A percentile compares a stretch with the other conserved stretches of the same genome.
These are phyloP conservation scores for Drosophila buzzatii DNA, from an alignment of 2,888 invertebrate species.

Conservation along the genomic window DNA sequence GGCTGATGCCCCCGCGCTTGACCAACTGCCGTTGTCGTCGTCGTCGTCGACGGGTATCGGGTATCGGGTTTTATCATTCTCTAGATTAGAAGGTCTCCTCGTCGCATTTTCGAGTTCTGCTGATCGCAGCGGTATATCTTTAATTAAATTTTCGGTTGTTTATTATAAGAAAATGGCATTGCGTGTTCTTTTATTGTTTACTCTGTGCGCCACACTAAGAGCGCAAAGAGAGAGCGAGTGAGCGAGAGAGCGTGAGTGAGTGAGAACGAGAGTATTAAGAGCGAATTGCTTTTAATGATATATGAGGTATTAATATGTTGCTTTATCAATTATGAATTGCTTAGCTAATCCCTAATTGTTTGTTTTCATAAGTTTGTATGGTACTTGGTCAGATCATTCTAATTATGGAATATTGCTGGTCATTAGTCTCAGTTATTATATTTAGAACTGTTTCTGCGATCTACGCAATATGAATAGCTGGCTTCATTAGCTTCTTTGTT, in stretches of 20 bases:
- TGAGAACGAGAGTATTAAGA: neutral
- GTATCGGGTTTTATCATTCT: slow-evolving; percentile 70
- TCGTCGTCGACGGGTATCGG: slow-evolving; percentile 7
- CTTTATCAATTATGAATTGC: slow-evolving; percentile 37
- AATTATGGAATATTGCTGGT: slow-evolving; percentile 32
- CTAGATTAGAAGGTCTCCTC: slow-evolving; percentile 75
- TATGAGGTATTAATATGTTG: slow-evolving; percentile 27
- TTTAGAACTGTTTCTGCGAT: neutral
- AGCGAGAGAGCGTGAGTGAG: neutral
- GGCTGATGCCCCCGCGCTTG: slow-evolving; percentile 51
- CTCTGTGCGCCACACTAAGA: slow-evolving; percentile 12
- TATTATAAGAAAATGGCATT: slow-evolving; percentile 50
- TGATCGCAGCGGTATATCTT: slow-evolving; percentile 80
- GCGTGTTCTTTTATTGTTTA: slow-evolving; percentile 40
- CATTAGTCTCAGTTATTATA: slow-evolving; percentile 16
- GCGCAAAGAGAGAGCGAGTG: slow-evolving; percentile 17
- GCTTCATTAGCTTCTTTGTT: neutral
- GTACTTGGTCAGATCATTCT: slow-evolving; percentile 16
- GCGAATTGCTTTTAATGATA: slow-evolving; percentile 21
- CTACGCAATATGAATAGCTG: neutral
- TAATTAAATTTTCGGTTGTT: slow-evolving; percentile 70
- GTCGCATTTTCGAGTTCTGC: slow-evolving; percentile 72
- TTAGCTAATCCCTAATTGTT: slow-evolving; percentile 18
- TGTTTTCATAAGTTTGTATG: slow-evolving; percentile 32
- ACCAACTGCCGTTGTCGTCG: slow-evolving; percentile 47